These are phyloP conservation scores for Magallana angulata DNA, from an alignment of 1,140 invertebrate genomes.

Conservation along the genomic window DNA sequence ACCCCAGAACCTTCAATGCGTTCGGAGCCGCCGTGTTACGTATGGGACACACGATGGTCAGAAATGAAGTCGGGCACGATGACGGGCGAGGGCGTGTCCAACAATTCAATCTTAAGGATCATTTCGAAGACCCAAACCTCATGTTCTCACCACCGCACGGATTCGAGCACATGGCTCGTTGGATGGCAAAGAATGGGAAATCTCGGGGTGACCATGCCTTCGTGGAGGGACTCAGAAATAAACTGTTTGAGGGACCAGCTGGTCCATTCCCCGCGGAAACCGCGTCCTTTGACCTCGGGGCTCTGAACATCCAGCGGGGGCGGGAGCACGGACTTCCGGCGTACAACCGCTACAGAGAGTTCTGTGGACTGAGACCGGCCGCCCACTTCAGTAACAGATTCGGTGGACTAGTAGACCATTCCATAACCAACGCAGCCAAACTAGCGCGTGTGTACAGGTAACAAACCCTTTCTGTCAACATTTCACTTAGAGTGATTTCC, in stretches of 20 bases:
- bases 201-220: slow-evolving; percentile 9
- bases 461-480: too few relatives aligned
- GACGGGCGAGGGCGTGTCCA: neutral
- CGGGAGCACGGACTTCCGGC: slow-evolving; percentile 91
- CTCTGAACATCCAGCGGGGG: slow-evolving; percentile 92
- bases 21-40: slow-evolving; percentile 50
- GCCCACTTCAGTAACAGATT: slow-evolving; percentile 53
- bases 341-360: slow-evolving; percentile 82
- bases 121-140: slow-evolving; percentile 21
- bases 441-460: slow-evolving; percentile 9
- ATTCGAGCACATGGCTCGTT: slow-evolving; percentile 6
- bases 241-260: slow-evolving; percentile 85
- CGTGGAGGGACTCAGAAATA: slow-evolving; percentile 90
- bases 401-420: slow-evolving; percentile 25
- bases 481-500: too few relatives aligned
- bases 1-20: slow-evolving; percentile 41
- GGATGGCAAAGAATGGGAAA: slow-evolving; percentile 10
- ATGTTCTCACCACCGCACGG: neutral
- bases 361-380: slow-evolving; percentile 45
- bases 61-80: neutral
- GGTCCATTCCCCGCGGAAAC: neutral
- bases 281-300: slow-evolving; percentile 84
- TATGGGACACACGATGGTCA: slow-evolving; percentile 52
- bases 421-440: slow-evolving; percentile 66
- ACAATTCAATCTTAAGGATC: neutral